Percentiles rank a stretch among this genome's conserved stretches.
Conservation (phyloP, 2,113 vertebrate species). For the Lophura nycthemera region DNA sequence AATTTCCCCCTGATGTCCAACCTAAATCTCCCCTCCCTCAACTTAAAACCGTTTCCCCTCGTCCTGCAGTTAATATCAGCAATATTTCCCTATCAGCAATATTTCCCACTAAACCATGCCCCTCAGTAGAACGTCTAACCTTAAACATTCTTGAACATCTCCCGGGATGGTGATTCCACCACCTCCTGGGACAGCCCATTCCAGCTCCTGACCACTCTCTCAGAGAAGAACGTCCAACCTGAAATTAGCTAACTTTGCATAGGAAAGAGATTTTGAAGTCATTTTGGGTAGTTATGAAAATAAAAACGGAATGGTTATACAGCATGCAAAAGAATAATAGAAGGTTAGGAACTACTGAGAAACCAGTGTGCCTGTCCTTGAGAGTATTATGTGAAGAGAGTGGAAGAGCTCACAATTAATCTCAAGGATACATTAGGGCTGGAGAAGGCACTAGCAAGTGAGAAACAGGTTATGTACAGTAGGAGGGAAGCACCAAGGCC, state of each 20-base stretch:
- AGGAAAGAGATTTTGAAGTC: background rate
- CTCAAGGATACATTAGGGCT: background rate
- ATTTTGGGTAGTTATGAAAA: background rate
- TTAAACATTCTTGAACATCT: too few species aligned
- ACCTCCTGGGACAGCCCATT: too few species aligned
- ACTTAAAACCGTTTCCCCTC: too few species aligned
- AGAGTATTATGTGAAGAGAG: background rate
- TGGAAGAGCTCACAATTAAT: background rate
- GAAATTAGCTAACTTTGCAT: background rate
- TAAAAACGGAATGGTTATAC: background rate
- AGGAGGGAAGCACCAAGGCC: background rate
- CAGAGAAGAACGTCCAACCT: too few species aligned
- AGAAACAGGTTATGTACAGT: background rate
- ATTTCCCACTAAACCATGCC: too few species aligned
- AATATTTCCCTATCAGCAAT: too few species aligned
- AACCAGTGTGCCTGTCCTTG: background rate
- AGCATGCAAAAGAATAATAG: background rate
- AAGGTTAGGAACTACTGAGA: background rate
- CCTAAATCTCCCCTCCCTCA: too few species aligned
- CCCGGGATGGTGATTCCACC: too few species aligned
- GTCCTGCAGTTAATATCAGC: too few species aligned
- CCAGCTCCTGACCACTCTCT: too few species aligned
- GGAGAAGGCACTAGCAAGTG: background rate
- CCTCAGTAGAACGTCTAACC: too few species aligned
- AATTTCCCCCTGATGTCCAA: too few species aligned